Percentiles rank a stretch among this genome's conserved stretches.
phyloP scores from a whole-genome alignment of 2,888 invertebrate species.

The Entomobrya proxima region DNA sequence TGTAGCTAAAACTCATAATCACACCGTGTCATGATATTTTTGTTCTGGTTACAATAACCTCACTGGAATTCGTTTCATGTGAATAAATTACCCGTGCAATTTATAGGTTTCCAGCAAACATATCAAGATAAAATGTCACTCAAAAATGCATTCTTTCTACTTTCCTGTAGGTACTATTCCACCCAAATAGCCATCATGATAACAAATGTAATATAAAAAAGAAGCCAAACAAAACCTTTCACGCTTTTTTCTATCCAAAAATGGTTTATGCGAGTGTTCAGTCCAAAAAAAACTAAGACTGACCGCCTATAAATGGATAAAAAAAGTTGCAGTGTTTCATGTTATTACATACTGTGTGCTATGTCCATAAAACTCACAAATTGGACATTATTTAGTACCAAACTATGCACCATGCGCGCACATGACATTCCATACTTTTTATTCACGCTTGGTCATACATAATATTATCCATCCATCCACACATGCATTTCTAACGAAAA shows the following conservation, averaged over 20 bases:
- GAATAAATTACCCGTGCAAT: constrained; percentile 2
- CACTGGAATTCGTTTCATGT: neutral
- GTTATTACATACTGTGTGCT: neutral
- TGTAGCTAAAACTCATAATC: neutral
- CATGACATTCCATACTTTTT: too few relatives aligned
- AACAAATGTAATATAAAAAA: neutral
- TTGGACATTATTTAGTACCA: too few relatives aligned
- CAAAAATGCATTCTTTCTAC: neutral
- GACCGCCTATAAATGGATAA: constrained; percentile 25
- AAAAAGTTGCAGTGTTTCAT: neutral
- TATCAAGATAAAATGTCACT: neutral
- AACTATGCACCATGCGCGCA: too few relatives aligned
- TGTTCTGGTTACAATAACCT: constrained; percentile 11
- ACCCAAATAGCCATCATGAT: neutral
- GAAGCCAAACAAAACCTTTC: neutral
- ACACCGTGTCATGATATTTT: neutral
- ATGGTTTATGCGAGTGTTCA: neutral
- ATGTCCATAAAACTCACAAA: too few relatives aligned
- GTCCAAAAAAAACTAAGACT: constrained; percentile 11
- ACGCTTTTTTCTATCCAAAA: too few relatives aligned
- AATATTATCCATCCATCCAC: too few relatives aligned
- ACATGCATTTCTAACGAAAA: too few relatives aligned
- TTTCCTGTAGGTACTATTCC: neutral
- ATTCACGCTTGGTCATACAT: too few relatives aligned
- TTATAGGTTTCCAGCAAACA: neutral